phyloP scores from a whole-genome alignment of 1,140 invertebrate species.

The Homalodisca vitripennis region DNA sequence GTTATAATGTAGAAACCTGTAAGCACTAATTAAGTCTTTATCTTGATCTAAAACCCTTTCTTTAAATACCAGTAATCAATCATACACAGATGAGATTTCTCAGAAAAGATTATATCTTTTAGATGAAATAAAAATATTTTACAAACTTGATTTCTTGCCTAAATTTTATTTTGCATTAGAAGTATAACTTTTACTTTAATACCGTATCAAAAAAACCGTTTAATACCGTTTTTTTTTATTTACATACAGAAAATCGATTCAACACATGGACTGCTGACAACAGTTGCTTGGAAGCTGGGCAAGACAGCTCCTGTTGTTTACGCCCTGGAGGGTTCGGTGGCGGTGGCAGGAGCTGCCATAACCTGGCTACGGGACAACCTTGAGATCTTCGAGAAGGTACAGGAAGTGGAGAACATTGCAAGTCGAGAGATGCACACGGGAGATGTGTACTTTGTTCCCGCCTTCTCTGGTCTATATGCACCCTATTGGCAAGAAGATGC shows the following conservation, averaged over 20 bases:
- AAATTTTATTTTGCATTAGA: too few species aligned
- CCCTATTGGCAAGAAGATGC: slow-evolving; percentile 94
- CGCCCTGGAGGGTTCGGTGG: slow-evolving; percentile 91
- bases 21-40: too few species aligned
- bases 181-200: too few species aligned
- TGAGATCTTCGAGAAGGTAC: slow-evolving; percentile 53
- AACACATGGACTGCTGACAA: slow-evolving; percentile 87
- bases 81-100: too few species aligned
- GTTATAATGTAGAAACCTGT: too few species aligned
- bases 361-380: slow-evolving; percentile 66
- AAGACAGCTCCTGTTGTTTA: slow-evolving; percentile 75
- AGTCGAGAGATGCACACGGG: slow-evolving; percentile 60
- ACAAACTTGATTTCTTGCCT: too few species aligned
- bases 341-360: slow-evolving; percentile 79
- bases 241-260: slow-evolving; percentile 75
- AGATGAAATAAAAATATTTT: too few species aligned
- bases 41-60: too few species aligned
- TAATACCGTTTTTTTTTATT: too few species aligned
- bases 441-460: slow-evolving; percentile 92
- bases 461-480: slow-evolving; percentile 91
- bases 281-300: slow-evolving; percentile 90
- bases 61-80: too few species aligned
- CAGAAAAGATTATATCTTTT: too few species aligned
- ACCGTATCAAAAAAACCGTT: too few species aligned
- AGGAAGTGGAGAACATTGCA: slow-evolving; percentile 62